A percentile compares a stretch with the other conserved stretches of the same genome.
Conservation (phyloP, 2,113 vertebrate genomes). For the Brachypteracias leptosomus region DNA sequence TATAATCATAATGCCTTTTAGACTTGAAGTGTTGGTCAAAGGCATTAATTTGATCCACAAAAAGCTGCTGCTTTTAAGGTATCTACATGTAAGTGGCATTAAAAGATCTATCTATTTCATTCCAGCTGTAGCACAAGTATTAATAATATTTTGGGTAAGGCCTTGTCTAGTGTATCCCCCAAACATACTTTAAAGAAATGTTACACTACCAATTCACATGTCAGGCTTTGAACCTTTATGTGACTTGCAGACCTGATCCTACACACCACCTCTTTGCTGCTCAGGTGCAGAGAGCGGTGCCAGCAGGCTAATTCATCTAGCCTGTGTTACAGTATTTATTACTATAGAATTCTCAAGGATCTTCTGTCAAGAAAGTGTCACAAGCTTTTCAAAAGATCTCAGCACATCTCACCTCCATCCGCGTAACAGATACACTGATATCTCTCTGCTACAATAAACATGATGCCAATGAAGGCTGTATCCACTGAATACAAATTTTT, state of each 20-base stretch:
- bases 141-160: not conserved
- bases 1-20: not conserved
- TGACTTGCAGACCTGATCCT: not conserved
- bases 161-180: not conserved
- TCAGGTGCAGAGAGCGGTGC: not conserved
- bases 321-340: not conserved
- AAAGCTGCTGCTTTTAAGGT: not conserved
- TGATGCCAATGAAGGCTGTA: not conserved
- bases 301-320: not conserved
- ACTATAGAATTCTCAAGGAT: not conserved
- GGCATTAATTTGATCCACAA: not conserved
- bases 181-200: not conserved
- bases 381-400: not conserved
- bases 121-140: not conserved
- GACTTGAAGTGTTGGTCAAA: not conserved
- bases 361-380: not conserved
- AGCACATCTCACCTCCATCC: not conserved
- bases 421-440: not conserved
- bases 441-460: not conserved
- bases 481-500: not conserved
- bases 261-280: not conserved
- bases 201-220: not conserved
- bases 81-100: not conserved
- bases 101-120: not conserved
- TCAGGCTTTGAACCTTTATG: not conserved